Percentiles rank a stretch among this genome's conserved stretches.
These are phyloP conservation scores for Cyanoramphus novaezelandiae DNA, from an alignment of 2,113 vertebrate species.

Conservation along the genomic window DNA sequence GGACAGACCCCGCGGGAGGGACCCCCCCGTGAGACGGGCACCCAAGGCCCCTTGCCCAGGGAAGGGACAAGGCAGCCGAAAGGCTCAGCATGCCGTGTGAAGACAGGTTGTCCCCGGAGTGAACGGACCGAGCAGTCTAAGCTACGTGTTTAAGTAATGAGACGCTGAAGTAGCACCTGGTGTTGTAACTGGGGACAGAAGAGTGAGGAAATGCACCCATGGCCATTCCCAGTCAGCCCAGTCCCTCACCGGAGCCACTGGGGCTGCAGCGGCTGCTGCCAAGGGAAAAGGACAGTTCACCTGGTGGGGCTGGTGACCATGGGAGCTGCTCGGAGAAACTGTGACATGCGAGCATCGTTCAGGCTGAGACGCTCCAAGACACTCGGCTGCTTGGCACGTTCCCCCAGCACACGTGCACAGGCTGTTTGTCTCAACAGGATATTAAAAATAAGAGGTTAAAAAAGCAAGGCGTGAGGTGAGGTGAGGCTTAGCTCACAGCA, in stretches of 20 bases:
- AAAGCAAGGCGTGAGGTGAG: neutral
- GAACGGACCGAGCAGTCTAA: neutral
- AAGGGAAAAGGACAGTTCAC: neutral
- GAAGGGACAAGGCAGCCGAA: neutral
- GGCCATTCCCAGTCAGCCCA: neutral
- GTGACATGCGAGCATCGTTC: neutral
- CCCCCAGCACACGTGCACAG: neutral
- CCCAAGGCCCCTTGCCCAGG: accelerated
- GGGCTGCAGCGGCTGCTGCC: neutral
- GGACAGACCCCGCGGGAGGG: neutral
- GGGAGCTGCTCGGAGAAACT: neutral
- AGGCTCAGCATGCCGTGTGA: neutral
- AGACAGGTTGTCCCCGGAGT: neutral
- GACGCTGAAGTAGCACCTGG: neutral
- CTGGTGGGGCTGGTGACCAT: accelerated
- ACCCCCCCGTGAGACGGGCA: neutral
- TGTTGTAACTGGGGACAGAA: neutral
- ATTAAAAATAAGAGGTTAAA: conserved; percentile 53
- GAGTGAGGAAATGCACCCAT: neutral
- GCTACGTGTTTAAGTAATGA: neutral
- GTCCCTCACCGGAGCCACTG: neutral
- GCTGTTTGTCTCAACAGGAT: conserved; percentile 57
- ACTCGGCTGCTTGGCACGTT: neutral
- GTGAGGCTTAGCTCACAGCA: neutral
- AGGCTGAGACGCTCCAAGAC: neutral